phyloP scores from a whole-genome alignment of 1,140 invertebrate species.

The Pogonomyrmex californicus region DNA sequence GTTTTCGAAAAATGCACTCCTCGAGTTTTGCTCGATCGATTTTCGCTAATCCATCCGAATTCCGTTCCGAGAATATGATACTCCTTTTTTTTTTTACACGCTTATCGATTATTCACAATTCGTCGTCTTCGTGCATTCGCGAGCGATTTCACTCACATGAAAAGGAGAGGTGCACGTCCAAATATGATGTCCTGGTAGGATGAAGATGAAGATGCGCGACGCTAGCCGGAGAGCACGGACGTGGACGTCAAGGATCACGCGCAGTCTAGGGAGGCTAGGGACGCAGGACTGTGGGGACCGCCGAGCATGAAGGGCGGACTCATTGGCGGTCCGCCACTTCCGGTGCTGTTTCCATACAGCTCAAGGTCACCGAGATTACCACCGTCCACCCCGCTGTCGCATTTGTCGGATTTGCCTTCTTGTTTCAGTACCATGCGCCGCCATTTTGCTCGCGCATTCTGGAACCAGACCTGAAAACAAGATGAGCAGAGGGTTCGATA shows the following conservation, averaged over 20 bases:
- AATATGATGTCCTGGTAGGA: neutral
- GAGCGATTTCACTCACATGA: slow-evolving; percentile 15
- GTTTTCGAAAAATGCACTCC: neutral
- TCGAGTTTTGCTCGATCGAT: slow-evolving; percentile 9
- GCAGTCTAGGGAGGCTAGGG: slow-evolving; percentile 85
- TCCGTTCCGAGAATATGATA: neutral
- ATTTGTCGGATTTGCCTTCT: slow-evolving; percentile 91
- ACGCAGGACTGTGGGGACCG: slow-evolving; percentile 85
- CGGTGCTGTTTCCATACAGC: slow-evolving; percentile 85
- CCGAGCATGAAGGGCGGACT: slow-evolving; percentile 85
- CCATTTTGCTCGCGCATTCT: slow-evolving; percentile 99
- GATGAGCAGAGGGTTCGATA: neutral
- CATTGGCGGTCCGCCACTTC: slow-evolving; percentile 85
- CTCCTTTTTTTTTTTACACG: slow-evolving; percentile 1
- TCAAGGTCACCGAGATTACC: slow-evolving; percentile 84
- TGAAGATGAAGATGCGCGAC: neutral
- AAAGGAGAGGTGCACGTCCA: neutral
- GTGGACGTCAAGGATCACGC: slow-evolving; percentile 81
- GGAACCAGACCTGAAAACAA: slow-evolving; percentile 97
- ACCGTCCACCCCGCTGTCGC: slow-evolving; percentile 86
- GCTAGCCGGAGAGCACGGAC: slow-evolving; percentile 21
- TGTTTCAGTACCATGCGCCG: slow-evolving; percentile 96
- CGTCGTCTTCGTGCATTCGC: slow-evolving; percentile 6
- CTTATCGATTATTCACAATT: slow-evolving; percentile 9
- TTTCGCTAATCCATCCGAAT: slow-evolving; percentile 2